Base-by-base conservation (phyloP, 2,888 invertebrate genomes). In the Ichneumon xanthorius region DNA sequence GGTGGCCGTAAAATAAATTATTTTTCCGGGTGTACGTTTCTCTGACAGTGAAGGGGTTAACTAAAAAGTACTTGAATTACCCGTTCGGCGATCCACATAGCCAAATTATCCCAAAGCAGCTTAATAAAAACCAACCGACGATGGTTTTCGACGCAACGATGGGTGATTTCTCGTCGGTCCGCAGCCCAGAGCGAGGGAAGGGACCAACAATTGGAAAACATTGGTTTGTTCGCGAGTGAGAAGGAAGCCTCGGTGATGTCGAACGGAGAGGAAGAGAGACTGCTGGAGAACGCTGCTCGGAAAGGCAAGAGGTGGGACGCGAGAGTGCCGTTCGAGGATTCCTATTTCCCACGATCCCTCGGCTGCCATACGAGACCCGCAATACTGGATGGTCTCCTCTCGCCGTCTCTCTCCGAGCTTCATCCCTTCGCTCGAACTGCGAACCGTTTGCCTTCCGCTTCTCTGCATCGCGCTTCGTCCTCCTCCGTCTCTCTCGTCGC, bases 311-410 rank as follows among this genome's bases (percentile, higher is more conserved):
- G 89, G 86, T 87, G 89, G 89, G 91, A 90, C 92, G 90, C 92
- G 90, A 91, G 92, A 92, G 92, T 92, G 91, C 92, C 92, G 92
- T 92, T 92, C 92, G 92, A 92, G 92, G 92, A 92, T 92, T 92
- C 90, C 92, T 91, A 92, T 92, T 92, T 92, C 92, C 92, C 92
- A 92, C 88, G 90, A 91, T 92, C 92, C 92, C 92, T 90, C 88
- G 89, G 86, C 92, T 92, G 92, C 92, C 92, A 92, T 92, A 92
- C 92, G 92, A 92, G 92, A 89, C 88, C 90, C 89, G 91, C 92
- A 91, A 90, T 89, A 90, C 92, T 89, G 67, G 75, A 40, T 78
- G 53, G 76, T 67, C 76, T 53, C 58, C 53, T 11, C 16, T 22
- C 76, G 7, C 30, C 19, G 37, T 30, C 67, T 68, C 65, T 67